Conservation (phyloP, 92 coral and sea anemone species). For the Epizoanthus illoricatus region DNA sequence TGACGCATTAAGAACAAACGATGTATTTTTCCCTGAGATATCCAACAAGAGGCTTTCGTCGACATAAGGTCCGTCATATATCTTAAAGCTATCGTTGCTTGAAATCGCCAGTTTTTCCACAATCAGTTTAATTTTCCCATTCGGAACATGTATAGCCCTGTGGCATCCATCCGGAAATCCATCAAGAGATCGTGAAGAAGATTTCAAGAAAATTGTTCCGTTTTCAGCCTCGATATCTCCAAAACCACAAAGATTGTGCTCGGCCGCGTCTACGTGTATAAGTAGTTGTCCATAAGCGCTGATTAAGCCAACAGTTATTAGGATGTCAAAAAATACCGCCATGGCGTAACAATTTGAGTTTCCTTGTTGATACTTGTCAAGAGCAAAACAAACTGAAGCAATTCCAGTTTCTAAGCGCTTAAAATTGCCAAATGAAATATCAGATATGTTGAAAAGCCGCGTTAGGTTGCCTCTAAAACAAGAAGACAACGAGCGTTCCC, state of each 20-base stretch:
- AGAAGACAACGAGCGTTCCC: too few relatives aligned
- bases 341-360: too few relatives aligned
- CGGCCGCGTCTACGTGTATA: too few relatives aligned
- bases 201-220: background rate
- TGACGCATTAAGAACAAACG: slow-evolving; percentile 30
- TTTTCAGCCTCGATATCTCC: background rate
- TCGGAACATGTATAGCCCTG: slow-evolving; percentile 36
- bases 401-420: too few relatives aligned
- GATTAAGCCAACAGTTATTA: too few relatives aligned
- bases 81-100: slow-evolving; percentile 36
- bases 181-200: background rate
- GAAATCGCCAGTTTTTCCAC: slow-evolving; percentile 34
- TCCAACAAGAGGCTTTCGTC: slow-evolving; percentile 20
- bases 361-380: too few relatives aligned
- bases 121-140: slow-evolving; percentile 46
- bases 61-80: slow-evolving; percentile 55
- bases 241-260: background rate
- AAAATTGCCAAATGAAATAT: too few relatives aligned
- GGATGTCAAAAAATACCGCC: too few relatives aligned
- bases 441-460: too few relatives aligned
- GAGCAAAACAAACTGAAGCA: too few relatives aligned
- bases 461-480: too few relatives aligned
- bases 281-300: too few relatives aligned
- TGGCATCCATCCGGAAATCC: slow-evolving; percentile 34
- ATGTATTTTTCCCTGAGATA: background rate